phyloP scores from a whole-genome alignment of 2,888 invertebrate species.

The Rhingia rostrata region DNA sequence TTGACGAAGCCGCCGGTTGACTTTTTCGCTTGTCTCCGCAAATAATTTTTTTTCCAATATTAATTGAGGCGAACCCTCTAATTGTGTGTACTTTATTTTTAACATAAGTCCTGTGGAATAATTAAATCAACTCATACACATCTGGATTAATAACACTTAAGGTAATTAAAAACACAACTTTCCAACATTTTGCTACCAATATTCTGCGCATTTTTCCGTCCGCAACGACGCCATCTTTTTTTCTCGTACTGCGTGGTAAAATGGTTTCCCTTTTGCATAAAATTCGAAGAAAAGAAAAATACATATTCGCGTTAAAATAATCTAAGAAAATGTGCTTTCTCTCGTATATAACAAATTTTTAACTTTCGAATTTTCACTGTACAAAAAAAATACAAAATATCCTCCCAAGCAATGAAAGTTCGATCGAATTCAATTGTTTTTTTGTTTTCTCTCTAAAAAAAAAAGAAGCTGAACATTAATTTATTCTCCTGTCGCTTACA shows the following conservation, averaged over 20 bases:
- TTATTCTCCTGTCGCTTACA: conserved; percentile 61
- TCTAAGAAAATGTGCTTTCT: conserved; percentile 22
- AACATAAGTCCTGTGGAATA: conserved; percentile 3
- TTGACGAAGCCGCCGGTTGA: conserved; percentile 60
- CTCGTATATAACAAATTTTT: conserved; percentile 22
- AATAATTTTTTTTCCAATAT: conserved; percentile 28
- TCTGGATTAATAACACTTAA: conserved; percentile 40
- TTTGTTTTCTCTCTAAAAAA: background rate
- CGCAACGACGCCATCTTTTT: conserved; percentile 69
- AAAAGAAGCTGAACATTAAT: conserved; percentile 17
- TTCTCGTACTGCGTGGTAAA: conserved; percentile 66
- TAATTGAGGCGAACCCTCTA: background rate
- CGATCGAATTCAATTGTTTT: conserved; percentile 58
- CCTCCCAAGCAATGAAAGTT: conserved; percentile 59
- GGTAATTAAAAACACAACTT: conserved; percentile 38
- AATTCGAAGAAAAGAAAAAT: background rate
- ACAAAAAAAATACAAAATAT: conserved; percentile 19
- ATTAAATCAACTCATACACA: background rate
- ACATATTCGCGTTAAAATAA: conserved; percentile 40
- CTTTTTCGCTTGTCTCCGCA: conserved; percentile 35
- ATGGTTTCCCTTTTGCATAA: conserved; percentile 4
- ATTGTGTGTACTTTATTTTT: conserved; percentile 21
- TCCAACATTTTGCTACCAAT: conserved; percentile 21
- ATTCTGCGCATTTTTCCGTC: conserved; percentile 47
- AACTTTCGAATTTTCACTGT: conserved; percentile 73